phyloP scores from a whole-genome alignment of 2,113 vertebrate genomes.

The Syngnathus typhle region DNA sequence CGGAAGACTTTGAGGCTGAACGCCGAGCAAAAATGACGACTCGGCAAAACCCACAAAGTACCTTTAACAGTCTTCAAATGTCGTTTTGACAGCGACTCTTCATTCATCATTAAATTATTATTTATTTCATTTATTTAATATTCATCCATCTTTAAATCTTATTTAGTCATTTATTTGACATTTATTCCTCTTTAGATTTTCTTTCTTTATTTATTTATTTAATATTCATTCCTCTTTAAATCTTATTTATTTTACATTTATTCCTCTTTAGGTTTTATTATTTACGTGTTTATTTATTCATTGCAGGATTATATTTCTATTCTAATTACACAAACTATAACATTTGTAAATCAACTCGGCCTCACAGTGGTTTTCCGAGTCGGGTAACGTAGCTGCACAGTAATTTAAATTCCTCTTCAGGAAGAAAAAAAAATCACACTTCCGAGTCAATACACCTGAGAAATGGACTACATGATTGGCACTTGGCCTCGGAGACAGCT shows the following conservation, averaged over 20 bases:
- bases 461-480: constrained; percentile 15
- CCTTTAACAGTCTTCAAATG: not conserved
- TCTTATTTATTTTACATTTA: no score
- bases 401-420: not conserved
- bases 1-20: not conserved
- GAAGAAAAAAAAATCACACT: not conserved
- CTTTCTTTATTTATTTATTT: no score
- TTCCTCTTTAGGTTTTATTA: no score
- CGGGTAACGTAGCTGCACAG: not conserved
- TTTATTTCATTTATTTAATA: no score
- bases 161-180: no score
- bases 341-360: not conserved
- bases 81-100: not conserved
- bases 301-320: no score
- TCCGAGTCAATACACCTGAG: not conserved
- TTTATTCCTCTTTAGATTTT: no score
- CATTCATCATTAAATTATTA: not conserved
- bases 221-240: no score
- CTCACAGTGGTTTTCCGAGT: not conserved
- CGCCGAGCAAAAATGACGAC: not conserved
- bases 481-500: constrained; percentile 5
- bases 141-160: no score
- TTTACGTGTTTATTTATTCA: no score
- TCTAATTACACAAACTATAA: no score
- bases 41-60: no score